Conservation (phyloP, 2,888 invertebrate genomes). For the Phortica magna region DNA sequence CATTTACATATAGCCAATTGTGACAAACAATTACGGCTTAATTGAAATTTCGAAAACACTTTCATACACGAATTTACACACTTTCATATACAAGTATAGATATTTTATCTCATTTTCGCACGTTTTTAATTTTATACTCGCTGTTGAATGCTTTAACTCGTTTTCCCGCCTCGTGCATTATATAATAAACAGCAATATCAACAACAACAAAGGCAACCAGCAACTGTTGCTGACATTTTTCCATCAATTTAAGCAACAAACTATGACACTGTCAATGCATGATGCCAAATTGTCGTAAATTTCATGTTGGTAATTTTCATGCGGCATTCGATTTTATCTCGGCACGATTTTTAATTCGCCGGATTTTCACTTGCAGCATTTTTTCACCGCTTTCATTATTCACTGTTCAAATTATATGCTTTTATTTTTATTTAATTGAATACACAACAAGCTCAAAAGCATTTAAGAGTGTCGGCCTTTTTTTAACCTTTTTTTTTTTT, state of each 20-base stretch:
- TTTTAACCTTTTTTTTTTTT: background rate
- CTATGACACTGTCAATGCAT: background rate
- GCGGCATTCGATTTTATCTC: background rate
- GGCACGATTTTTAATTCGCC: background rate
- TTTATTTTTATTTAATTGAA: conserved; percentile 22
- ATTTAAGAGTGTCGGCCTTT: background rate
- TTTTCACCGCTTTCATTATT: conserved; percentile 6
- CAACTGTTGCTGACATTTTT: conserved; percentile 62
- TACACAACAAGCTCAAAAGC: background rate
- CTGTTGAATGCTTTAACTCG: conserved; percentile 41
- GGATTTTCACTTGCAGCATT: background rate
- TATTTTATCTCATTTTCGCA: background rate
- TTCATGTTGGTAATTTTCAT: background rate
- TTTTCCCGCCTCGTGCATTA: background rate
- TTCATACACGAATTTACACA: conserved; percentile 19
- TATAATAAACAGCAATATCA: conserved; percentile 32
- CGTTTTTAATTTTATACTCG: conserved; percentile 45
- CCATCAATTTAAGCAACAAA: conserved; percentile 59
- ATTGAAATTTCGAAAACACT: conserved; percentile 55
- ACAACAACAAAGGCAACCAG: too few relatives aligned
- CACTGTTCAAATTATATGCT: conserved; percentile 14
- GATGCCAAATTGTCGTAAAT: background rate
- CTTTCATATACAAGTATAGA: conserved; percentile 3
- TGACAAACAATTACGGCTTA: conserved; percentile 55
- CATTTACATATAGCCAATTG: conserved; percentile 17